A percentile compares a stretch with the other conserved stretches of the same genome.
These are phyloP conservation scores for Ranitomeya imitator DNA, from an alignment of 2,113 vertebrate species.

Conservation along the genomic window DNA sequence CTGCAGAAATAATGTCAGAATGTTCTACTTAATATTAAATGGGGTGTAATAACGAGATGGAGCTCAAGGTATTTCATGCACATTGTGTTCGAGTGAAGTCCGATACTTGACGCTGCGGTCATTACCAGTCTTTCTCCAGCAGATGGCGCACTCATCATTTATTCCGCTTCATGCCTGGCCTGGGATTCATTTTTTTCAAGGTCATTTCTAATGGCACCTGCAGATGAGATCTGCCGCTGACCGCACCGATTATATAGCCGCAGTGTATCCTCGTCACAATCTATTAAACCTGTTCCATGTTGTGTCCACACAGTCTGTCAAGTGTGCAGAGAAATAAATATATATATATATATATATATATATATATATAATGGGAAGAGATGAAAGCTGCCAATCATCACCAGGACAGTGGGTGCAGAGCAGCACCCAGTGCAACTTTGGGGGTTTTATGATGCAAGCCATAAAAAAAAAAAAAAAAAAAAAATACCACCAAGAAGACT, in stretches of 20 bases:
- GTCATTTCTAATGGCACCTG: conserved; percentile 14
- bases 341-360: no score
- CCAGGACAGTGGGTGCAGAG: not conserved
- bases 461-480: no score
- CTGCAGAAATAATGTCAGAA: no score
- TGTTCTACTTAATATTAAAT: no score
- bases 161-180: not conserved
- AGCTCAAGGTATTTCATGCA: no score
- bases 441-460: no score
- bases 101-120: not conserved
- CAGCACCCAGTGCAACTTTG: not conserved
- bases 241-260: not conserved
- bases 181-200: conserved; percentile 6
- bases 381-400: not conserved
- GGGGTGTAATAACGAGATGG: no score
- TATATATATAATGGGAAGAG: no score
- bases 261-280: not conserved
- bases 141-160: not conserved
- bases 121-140: not conserved
- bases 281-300: not conserved
- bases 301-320: not conserved
- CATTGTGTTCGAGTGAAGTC: no score
- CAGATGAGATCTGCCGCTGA: not conserved
- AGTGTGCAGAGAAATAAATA: not conserved
- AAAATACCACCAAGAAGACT: no score